Evolutionary conservation across 2,888 invertebrate genomes (phyloP), one percentile per base, ranked within the genome.

Genomic region (Erebia palarica): DNA sequence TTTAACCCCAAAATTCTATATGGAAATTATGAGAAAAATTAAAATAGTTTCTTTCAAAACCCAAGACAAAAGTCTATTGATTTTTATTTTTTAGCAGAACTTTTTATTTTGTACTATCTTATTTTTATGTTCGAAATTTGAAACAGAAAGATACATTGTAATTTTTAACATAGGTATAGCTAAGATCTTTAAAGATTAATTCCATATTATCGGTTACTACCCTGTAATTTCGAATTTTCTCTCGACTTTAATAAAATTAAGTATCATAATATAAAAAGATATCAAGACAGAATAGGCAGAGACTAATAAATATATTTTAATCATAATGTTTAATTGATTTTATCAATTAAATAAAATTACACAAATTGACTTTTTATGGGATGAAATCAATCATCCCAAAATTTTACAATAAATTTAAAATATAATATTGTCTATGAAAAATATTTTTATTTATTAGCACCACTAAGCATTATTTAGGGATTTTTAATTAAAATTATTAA

Each of bases 371-470:
- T 80, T 75, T 80, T 79, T 81, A 74, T 81, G 82, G 86, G 86
- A 87, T 80, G 84, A 84, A 83, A 80, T 73, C 78, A 82, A 80
- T 85, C 86, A 86, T 87, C 88, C 86, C 85, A 87, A 89, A 90
- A 90, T 70, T 79, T 81, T 81, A 84, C 89, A 83, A 80, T 88
- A 91, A 89, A 89, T 82, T 88, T 84, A 79, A 89, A 90, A 88
- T 78, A 81, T 78, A 89, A 88, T 87, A 90, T 88, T 89, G 84
- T 89, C 88, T 91, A 90, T 88, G 85, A 89, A 91, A 90, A 89
- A 92, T 92, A 91, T 88, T 84, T 78, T 82, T 75, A 85, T 85
- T 36, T 86, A 83, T 87, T 91, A 92, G 92, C 92, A 92, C 92
- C 92, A 86, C 91, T 89, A 89, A 78, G 55, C 59, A 53, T 69